A percentile compares a stretch with the other conserved stretches of the same genome.
Evolutionary conservation across 2,113 vertebrate genomes (phyloP).

Genomic region (Colaptes auratus): DNA sequence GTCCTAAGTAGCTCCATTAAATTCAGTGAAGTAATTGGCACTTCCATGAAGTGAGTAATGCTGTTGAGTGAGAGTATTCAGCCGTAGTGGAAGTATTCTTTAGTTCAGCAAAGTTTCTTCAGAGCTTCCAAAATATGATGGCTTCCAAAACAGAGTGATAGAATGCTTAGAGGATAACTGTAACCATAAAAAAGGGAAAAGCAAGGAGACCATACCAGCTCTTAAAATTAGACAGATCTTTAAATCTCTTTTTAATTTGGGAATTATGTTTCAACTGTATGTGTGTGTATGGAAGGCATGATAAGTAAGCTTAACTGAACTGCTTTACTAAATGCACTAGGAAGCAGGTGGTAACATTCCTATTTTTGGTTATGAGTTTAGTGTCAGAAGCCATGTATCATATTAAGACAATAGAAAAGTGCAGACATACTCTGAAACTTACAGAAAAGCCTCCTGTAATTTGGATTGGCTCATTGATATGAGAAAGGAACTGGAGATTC

Average conservation of each 20-base stretch:
- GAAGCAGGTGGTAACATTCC: background rate
- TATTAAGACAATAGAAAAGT: background rate
- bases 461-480: background rate
- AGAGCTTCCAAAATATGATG: background rate
- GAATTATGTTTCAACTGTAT: background rate
- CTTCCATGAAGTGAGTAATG: background rate
- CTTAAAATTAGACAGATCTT: background rate
- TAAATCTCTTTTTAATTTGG: background rate
- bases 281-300: background rate
- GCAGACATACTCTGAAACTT: background rate
- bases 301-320: background rate
- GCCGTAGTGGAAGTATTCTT: background rate
- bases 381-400: background rate
- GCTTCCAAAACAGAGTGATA: background rate
- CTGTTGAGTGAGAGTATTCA: background rate
- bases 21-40: background rate
- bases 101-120: background rate
- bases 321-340: background rate
- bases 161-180: background rate
- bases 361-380: background rate
- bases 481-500: background rate
- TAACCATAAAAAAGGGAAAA: background rate
- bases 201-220: background rate
- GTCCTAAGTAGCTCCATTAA: background rate
- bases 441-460: background rate